Conservation (phyloP, 2,797 vertebrate species). For the Ciconia nigra region DNA sequence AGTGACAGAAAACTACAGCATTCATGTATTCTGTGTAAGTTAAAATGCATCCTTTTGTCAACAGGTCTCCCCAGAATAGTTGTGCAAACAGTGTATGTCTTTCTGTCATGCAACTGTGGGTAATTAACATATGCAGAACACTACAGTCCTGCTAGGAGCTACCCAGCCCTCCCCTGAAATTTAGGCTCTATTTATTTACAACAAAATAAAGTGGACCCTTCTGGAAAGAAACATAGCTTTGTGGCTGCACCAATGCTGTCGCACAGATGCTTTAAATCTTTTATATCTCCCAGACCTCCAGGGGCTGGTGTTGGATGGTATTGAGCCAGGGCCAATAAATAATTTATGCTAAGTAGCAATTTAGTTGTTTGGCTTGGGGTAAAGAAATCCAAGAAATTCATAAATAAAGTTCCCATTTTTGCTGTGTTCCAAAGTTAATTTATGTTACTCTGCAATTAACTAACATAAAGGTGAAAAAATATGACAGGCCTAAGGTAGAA, state of each 20-base stretch:
- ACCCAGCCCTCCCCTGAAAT: constrained; percentile 76
- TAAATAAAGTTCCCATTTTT: constrained; percentile 89
- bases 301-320: constrained; percentile 86
- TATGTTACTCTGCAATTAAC: constrained; percentile 86
- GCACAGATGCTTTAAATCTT: constrained; percentile 84
- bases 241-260: constrained; percentile 77
- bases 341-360: constrained; percentile 98
- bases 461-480: constrained; percentile 83
- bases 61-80: constrained; percentile 69
- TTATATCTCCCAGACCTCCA: constrained; percentile 85
- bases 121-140: constrained; percentile 79
- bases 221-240: constrained; percentile 83
- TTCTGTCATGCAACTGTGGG: constrained; percentile 67
- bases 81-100: constrained; percentile 60
- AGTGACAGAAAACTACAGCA: constrained; percentile 31
- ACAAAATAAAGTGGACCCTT: constrained; percentile 85
- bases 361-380: constrained; percentile 93
- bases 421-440: constrained; percentile 84
- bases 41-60: constrained; percentile 68
- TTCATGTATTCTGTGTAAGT: constrained; percentile 17
- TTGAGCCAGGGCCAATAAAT: constrained; percentile 93
- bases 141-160: constrained; percentile 79
- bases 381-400: constrained; percentile 88
- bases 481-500: constrained; percentile 81
- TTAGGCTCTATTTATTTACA: constrained; percentile 84